Conservation (phyloP, 1,140 invertebrate genomes). For the Calycopis cecrops region DNA sequence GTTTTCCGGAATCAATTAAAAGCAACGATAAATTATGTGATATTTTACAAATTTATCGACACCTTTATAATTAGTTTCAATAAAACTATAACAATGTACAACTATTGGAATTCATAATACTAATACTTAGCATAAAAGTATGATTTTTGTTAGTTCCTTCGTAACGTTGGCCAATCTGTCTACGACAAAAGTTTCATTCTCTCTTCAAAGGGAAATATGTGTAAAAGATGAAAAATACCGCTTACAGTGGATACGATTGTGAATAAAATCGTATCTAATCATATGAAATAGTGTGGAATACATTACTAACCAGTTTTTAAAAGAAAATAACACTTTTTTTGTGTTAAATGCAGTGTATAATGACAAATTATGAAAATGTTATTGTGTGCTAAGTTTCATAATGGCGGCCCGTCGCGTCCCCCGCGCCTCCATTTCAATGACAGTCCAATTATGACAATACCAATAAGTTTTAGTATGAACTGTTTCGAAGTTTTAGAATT, state of each 20-base stretch:
- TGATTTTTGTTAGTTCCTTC: slow-evolving; percentile 19
- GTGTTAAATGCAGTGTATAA: slow-evolving; percentile 1
- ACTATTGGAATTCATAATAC: too few relatives aligned
- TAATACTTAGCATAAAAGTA: slow-evolving; percentile 7
- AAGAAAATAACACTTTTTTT: not conserved
- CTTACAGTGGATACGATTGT: too few relatives aligned
- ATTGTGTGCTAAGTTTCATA: slow-evolving; percentile 75
- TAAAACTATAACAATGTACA: too few relatives aligned
- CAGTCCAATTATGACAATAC: slow-evolving; percentile 76
- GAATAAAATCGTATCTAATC: too few relatives aligned
- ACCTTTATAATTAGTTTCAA: too few relatives aligned
- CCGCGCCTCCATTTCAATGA: slow-evolving; percentile 76
- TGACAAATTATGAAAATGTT: slow-evolving; percentile 55
- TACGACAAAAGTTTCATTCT: slow-evolving; percentile 64
- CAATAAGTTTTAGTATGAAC: slow-evolving; percentile 64
- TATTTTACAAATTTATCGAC: too few relatives aligned
- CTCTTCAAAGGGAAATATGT: slow-evolving; percentile 34
- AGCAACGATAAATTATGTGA: too few relatives aligned
- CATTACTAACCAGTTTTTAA: not conserved
- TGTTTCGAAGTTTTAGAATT: slow-evolving; percentile 55
- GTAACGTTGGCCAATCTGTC: slow-evolving; percentile 45
- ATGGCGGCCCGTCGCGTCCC: slow-evolving; percentile 80
- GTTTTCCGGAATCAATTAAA: too few relatives aligned
- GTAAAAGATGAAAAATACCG: not conserved
- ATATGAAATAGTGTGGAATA: too few relatives aligned